These are phyloP conservation scores for Myodes glareolus DNA, from an alignment of 2,113 vertebrate species.

Conservation along the genomic window DNA sequence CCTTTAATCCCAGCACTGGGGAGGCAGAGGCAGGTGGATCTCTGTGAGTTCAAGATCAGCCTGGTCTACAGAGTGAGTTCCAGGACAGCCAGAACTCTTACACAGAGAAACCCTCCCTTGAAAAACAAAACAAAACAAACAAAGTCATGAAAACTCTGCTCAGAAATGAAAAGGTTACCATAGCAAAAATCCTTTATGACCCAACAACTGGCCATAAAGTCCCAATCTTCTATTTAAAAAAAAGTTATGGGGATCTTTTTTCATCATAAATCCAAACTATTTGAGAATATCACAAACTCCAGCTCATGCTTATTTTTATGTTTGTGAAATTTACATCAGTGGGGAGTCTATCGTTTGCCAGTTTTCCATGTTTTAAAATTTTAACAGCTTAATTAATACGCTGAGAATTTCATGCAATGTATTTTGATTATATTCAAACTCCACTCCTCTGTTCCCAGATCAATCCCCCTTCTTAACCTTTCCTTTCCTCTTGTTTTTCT, in stretches of 20 bases:
- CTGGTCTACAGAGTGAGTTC: no score
- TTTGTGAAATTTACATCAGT: background rate
- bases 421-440: background rate
- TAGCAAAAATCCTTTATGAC: background rate
- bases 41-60: no score
- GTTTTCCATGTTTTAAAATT: background rate
- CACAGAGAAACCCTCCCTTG: background rate
- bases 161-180: conserved; percentile 35
- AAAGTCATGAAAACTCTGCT: background rate
- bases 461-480: background rate
- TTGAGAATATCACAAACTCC: conserved; percentile 12
- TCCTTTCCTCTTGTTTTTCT: background rate
- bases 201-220: background rate
- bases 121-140: background rate
- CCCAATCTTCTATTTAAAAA: background rate
- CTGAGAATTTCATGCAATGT: background rate
- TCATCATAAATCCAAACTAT: conserved; percentile 38
- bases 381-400: background rate
- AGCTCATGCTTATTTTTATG: background rate
- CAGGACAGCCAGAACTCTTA: background rate
- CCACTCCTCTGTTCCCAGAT: background rate
- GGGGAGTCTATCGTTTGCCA: background rate
- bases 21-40: no score
- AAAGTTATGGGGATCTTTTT: background rate
- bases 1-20: no score